These are phyloP conservation scores for Megaceryle alcyon DNA, from an alignment of 2,797 vertebrate genomes.

Conservation along the genomic window DNA sequence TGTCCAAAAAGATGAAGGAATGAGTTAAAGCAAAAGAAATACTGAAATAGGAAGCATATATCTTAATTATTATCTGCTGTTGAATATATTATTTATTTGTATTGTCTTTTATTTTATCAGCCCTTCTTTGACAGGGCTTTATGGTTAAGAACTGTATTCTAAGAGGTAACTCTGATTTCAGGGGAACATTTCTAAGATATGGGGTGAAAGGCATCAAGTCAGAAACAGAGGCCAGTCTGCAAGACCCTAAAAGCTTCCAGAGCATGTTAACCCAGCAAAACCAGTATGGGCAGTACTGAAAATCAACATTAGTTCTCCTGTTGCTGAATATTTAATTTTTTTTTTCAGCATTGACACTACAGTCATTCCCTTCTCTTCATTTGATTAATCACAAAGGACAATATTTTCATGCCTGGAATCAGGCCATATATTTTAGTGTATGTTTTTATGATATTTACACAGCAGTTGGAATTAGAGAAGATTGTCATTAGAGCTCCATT, in stretches of 20 bases:
- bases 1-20: neutral
- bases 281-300: neutral
- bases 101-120: neutral
- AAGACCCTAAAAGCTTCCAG: neutral
- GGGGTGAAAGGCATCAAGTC: neutral
- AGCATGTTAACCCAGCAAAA: neutral
- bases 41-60: neutral
- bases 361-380: neutral
- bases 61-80: neutral
- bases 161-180: neutral
- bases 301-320: neutral
- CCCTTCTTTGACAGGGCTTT: neutral
- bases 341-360: neutral
- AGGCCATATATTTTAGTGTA: slow-evolving; percentile 7
- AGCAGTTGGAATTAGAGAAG: slow-evolving; percentile 26
- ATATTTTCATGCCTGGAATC: slow-evolving; percentile 36
- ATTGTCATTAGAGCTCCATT: slow-evolving; percentile 18
- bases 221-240: neutral
- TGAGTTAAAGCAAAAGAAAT: neutral
- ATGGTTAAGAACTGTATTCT: neutral
- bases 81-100: neutral
- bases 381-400: slow-evolving; percentile 36
- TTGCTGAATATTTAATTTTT: neutral
- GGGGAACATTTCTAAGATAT: neutral
- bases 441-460: slow-evolving; percentile 47